Conservation (phyloP, 2,797 vertebrate genomes). For the Anabacerthia variegaticeps region DNA sequence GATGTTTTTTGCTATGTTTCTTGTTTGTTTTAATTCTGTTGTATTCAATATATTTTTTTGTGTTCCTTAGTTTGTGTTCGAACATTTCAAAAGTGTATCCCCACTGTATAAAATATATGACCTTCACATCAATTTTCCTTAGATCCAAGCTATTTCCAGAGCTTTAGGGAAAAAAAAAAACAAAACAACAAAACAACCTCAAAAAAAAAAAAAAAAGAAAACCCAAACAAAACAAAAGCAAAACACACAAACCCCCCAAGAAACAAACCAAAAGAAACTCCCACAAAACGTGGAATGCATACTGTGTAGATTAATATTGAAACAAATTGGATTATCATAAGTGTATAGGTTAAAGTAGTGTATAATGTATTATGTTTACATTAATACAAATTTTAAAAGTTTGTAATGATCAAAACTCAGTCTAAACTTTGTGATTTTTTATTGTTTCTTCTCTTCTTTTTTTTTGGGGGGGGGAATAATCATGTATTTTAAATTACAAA, state of each 20-base stretch:
- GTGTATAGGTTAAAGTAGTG: background rate
- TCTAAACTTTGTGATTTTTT: background rate
- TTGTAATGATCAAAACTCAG: background rate
- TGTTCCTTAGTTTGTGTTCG: background rate
- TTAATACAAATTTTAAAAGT: background rate
- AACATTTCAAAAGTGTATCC: background rate
- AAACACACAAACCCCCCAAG: too few relatives aligned
- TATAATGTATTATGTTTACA: background rate
- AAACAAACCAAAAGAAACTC: too few relatives aligned
- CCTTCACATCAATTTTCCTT: background rate
- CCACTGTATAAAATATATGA: background rate
- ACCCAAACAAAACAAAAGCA: too few relatives aligned
- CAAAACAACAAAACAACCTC: too few relatives aligned
- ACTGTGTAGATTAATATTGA: background rate
- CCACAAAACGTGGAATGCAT: background rate
- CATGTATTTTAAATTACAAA: background rate
- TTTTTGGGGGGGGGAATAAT: background rate
- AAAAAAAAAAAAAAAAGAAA: too few relatives aligned
- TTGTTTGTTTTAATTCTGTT: background rate
- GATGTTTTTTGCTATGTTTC: background rate
- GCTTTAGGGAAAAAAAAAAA: background rate
- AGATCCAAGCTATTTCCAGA: background rate
- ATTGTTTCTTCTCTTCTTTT: rapidly evolving
- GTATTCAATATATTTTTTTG: background rate
- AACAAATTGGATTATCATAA: background rate